Base-by-base conservation (phyloP, 2,888 invertebrate genomes). In the Autographa pulchrina region DNA sequence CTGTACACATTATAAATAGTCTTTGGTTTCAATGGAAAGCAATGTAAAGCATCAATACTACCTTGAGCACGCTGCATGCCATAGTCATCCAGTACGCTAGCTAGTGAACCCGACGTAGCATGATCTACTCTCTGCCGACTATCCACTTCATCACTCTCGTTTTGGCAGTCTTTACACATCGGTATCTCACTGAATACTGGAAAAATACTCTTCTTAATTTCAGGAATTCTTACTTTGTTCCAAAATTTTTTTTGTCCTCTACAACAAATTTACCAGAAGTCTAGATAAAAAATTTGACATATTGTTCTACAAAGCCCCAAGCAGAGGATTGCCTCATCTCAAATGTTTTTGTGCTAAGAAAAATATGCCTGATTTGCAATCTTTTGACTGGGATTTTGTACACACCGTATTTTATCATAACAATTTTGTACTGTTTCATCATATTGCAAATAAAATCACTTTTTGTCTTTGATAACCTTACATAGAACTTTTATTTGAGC, bases 61-160 rank as follows among this genome's bases (percentile, higher is more conserved):
- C 85, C 86, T 86, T 88, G 84, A 89, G 93, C 93, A 93, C 91
- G 94, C 85, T 86, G 93, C 93, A 94, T 93, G 93, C 69, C 32
- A 73, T 73, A 68, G 61, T 61, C 66, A 75, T 60, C 65, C 54
- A 63, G 65, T 62, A 73, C 61, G 66, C 68, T 74, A 72, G 70
- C 41, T 80, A 78, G 73, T 68, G 32, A 70, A 78, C 71, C 74
- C 62, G 56, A 76, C 65, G 61, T 41, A 77, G 85, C 86, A 88
- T 86, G 88, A 59, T 66, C 72, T 72, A 48, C 74, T 25, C 63
- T 74, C 72, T 77, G 61, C 72, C 68, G 78, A 75, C 59, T 72
- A 62, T 75, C 71, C 77, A 80, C 74, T 79, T 74, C 71, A 79
- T 79, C 69, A 81, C 74, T 74, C 65, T 70, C 74, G 72, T 77